These are phyloP conservation scores for Ectemnius lituratus DNA, from an alignment of 2,888 invertebrate species.

Conservation along the genomic window DNA sequence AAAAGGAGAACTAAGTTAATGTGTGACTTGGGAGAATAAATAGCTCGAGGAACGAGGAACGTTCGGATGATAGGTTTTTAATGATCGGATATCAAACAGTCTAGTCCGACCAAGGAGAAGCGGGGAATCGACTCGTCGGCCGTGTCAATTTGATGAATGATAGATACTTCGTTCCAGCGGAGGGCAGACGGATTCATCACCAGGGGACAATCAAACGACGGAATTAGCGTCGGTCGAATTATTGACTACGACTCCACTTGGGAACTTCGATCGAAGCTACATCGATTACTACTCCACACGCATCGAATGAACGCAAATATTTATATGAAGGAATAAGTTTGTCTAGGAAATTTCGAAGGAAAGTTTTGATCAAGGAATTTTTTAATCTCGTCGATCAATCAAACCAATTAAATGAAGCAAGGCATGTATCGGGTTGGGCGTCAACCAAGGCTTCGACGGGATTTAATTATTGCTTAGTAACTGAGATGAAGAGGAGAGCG, in stretches of 20 bases:
- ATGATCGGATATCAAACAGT: constrained; percentile 4
- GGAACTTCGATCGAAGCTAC: too few species aligned
- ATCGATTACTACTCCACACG: too few species aligned
- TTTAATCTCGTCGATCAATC: not conserved
- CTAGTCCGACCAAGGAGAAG: constrained; percentile 12
- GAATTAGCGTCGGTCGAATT: not conserved
- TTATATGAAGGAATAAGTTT: too few species aligned
- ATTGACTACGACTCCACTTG: not conserved
- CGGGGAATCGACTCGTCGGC: constrained; percentile 36
- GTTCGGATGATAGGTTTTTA: not conserved
- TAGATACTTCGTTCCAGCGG: constrained; percentile 47
- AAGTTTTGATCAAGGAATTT: too few species aligned
- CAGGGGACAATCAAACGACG: constrained; percentile 47
- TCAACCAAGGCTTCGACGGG: not conserved
- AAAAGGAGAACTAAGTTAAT: not conserved
- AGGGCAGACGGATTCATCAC: constrained; percentile 47
- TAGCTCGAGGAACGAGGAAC: not conserved
- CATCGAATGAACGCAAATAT: too few species aligned
- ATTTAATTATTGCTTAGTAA: constrained; percentile 52
- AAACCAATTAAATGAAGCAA: not conserved
- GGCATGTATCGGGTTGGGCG: not conserved
- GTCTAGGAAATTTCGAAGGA: too few species aligned
- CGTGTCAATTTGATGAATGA: constrained; percentile 54
- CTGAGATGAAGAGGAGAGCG: constrained; percentile 21
- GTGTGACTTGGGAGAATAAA: too few species aligned